Evolutionary conservation across 2,113 vertebrate species (phyloP), one percentile per base, ranked within the genome.

Genomic region (Etheostoma spectabile): DNA sequence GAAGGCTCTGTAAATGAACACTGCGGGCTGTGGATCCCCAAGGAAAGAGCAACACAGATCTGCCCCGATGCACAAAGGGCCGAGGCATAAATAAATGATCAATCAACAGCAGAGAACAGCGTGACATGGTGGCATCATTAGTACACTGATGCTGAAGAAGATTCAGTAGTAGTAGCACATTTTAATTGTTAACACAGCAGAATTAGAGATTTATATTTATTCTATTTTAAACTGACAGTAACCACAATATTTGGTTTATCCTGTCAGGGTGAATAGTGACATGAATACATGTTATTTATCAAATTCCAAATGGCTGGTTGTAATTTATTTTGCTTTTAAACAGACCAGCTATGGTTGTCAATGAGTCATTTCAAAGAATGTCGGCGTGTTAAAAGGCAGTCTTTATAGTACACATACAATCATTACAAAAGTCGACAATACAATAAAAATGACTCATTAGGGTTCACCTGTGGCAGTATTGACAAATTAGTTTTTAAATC

Each of bases 41-140:
- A 63, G 16, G 46, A 35, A 2, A 18, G 7, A 67, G 27, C 7
- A 30, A 56, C 22, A 45, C 7, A 46, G 30, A 78, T 53, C 24
- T 21, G n/a, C 8, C 42, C 73, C 19, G 60, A 77, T 60, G 33
- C 8, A 56, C n/a, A 27, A 56, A 80, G 69, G 19, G 16, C 55
- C 15, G 22, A 57, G 30, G n/a, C 52, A 65, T 53, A 49, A 77
- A 74, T 78, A 22, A 49, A 24, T 62, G 60, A 72, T 73, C 61
- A 66, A 14, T 72, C 55, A 60, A 53, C 57, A 62, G 38, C 53
- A 67, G 52, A 65, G 30, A 64, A n/a, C 45, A 46, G 30, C 1
- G 5, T 33, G 19, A 19, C 42, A 79, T 30, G 19, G 10, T 15
- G 21, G 18, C 18, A 57, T 68, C 65, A 46, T 48, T 67, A 67